These are phyloP conservation scores for Argya squamiceps DNA, from an alignment of 2,797 vertebrate species.

Conservation along the genomic window DNA sequence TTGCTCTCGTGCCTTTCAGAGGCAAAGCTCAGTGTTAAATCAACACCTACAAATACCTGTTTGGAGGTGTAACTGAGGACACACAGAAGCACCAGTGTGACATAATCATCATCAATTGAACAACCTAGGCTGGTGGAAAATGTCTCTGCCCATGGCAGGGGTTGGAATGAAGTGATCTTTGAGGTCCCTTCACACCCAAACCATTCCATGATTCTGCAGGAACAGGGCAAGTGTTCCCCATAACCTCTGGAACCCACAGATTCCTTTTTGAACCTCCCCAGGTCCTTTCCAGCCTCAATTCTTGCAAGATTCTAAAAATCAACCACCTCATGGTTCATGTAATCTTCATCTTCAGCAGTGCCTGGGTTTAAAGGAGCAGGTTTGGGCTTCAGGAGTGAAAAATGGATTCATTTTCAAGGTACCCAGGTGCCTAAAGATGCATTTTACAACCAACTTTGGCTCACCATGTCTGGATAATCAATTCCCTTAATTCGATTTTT, in stretches of 20 bases:
- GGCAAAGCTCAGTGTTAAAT: not conserved
- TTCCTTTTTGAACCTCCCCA: not conserved
- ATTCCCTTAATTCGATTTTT: not conserved
- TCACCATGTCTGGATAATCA: not conserved
- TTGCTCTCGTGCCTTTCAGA: not conserved
- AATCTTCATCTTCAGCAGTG: not conserved
- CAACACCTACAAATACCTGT: not conserved
- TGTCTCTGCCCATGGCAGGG: not conserved
- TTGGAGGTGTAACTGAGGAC: not conserved
- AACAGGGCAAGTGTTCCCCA: not conserved
- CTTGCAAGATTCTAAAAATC: not conserved
- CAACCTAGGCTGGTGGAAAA: not conserved
- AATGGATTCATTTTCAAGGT: not conserved
- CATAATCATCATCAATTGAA: rapidly evolving
- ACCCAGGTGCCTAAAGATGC: not conserved
- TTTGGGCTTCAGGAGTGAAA: not conserved
- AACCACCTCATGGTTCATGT: rapidly evolving
- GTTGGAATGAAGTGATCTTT: not conserved
- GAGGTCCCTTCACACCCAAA: not conserved
- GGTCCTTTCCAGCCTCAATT: not conserved
- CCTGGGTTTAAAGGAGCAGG: not conserved
- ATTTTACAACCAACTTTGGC: not conserved
- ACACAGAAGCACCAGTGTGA: not conserved
- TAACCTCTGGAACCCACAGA: not conserved
- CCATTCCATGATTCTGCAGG: not conserved